phyloP scores from a whole-genome alignment of 1,140 invertebrate genomes.

The Nasonia vitripennis region DNA sequence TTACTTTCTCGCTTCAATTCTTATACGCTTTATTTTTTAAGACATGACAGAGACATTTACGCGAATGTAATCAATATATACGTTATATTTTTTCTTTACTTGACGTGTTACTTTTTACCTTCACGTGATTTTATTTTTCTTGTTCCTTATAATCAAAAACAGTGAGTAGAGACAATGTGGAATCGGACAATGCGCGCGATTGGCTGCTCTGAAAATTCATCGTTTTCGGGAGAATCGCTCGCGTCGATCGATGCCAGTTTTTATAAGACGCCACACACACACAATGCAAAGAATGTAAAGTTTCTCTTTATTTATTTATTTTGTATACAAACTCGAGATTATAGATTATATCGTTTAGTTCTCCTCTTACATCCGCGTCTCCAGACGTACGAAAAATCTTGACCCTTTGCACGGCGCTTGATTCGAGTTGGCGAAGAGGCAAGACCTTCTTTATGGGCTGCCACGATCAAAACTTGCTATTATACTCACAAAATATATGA shows the following conservation, averaged over 20 bases:
- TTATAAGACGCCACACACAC: not conserved
- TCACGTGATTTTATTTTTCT: not conserved
- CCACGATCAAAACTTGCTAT: constrained; percentile 37
- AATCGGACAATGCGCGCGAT: constrained; percentile 41
- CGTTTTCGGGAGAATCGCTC: constrained; percentile 22
- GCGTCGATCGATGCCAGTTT: not conserved
- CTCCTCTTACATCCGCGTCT: not conserved
- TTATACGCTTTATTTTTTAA: constrained; percentile 3
- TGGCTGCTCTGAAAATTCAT: constrained; percentile 44
- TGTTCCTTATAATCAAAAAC: constrained; percentile 14
- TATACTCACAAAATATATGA: constrained; percentile 57
- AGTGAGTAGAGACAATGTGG: constrained; percentile 24
- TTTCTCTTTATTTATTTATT: not conserved
- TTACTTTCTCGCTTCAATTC: constrained; percentile 21
- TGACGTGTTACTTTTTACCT: not conserved
- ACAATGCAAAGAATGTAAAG: constrained; percentile 19
- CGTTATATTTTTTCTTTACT: not conserved
- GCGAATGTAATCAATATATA: constrained; percentile 20
- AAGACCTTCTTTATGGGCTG: not conserved
- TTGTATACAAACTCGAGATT: constrained; percentile 13
- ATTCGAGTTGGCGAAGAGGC: not conserved
- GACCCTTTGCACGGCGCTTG: not conserved
- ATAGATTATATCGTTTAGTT: not conserved
- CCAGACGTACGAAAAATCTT: constrained; percentile 5
- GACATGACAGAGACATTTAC: constrained; percentile 39